A percentile compares a stretch with the other conserved stretches of the same genome.
These are phyloP conservation scores for Tiliacea aurago DNA, from an alignment of 2,888 invertebrate genomes.

Conservation along the genomic window DNA sequence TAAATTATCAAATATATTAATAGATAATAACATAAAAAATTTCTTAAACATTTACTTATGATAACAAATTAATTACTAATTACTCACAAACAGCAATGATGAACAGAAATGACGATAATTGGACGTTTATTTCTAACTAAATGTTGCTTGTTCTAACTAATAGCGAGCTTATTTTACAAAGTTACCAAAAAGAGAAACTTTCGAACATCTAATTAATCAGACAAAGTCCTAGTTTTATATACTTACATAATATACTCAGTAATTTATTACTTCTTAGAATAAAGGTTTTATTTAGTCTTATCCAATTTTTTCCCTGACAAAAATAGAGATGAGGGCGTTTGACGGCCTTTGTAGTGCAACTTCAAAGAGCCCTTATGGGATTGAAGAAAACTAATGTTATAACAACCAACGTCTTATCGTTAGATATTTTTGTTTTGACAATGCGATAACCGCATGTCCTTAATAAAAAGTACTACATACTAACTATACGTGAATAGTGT, in stretches of 20 bases:
- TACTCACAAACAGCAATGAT: too few species aligned
- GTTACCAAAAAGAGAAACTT: slow-evolving; percentile 34
- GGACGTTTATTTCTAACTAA: too few species aligned
- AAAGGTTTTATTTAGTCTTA: slow-evolving; percentile 14
- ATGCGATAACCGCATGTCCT: background rate
- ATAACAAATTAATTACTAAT: too few species aligned
- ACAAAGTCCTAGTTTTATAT: slow-evolving; percentile 42
- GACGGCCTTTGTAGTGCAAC: slow-evolving; percentile 56
- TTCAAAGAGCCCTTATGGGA: slow-evolving; percentile 43
- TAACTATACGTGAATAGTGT: too few species aligned
- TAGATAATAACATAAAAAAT: too few species aligned
- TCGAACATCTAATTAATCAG: slow-evolving; percentile 40
- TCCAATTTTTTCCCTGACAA: slow-evolving; percentile 31
- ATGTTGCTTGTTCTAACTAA: too few species aligned
- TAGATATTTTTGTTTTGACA: slow-evolving; percentile 32
- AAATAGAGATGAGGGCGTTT: slow-evolving; percentile 47
- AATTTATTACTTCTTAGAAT: slow-evolving; percentile 39
- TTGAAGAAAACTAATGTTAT: slow-evolving; percentile 12
- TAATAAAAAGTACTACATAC: too few species aligned
- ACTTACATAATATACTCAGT: slow-evolving; percentile 27
- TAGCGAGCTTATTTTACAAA: background rate
- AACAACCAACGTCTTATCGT: slow-evolving; percentile 9
- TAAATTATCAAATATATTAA: too few species aligned
- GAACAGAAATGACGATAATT: too few species aligned
- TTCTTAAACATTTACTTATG: too few species aligned